Conservation (phyloP, 2,888 invertebrate species). For the Oscheius onirici region DNA sequence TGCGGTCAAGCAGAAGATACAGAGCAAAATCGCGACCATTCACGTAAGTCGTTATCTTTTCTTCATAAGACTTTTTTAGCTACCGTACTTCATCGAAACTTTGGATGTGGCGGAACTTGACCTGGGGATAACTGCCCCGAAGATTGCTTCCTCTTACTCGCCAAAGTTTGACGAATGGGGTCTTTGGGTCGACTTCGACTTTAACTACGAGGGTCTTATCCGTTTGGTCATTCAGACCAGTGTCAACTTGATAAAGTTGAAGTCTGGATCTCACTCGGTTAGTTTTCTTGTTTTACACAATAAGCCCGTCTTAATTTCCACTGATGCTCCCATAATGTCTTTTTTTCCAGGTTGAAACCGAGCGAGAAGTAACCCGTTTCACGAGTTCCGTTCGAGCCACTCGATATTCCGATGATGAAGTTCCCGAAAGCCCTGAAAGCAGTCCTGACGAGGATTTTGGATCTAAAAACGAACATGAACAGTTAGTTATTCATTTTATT, state of each 20-base stretch:
- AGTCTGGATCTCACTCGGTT: slow-evolving; percentile 43
- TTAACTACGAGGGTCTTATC: slow-evolving; percentile 77
- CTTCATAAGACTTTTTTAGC: slow-evolving; percentile 72
- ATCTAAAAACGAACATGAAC: slow-evolving; percentile 54
- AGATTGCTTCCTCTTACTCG: slow-evolving; percentile 68
- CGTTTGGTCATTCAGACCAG: slow-evolving; percentile 87
- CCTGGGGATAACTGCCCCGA: slow-evolving; percentile 64
- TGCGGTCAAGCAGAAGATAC: slow-evolving; percentile 82
- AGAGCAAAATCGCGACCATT: slow-evolving; percentile 85
- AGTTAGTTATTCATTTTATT: slow-evolving; percentile 4
- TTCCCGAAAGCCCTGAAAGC: slow-evolving; percentile 67
- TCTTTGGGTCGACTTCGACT: slow-evolving; percentile 86
- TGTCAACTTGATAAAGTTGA: slow-evolving; percentile 82
- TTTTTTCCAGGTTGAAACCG: slow-evolving; percentile 40
- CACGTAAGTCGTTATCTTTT: slow-evolving; percentile 76
- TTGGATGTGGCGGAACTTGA: slow-evolving; percentile 76
- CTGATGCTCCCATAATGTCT: not conserved
- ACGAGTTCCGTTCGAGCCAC: slow-evolving; percentile 44
- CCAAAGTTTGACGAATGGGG: slow-evolving; percentile 84
- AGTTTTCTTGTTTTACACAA: not conserved
- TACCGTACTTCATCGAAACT: slow-evolving; percentile 88
- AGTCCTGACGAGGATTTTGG: slow-evolving; percentile 70
- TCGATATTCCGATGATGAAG: slow-evolving; percentile 57
- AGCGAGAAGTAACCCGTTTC: slow-evolving; percentile 44
- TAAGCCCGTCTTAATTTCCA: too few relatives aligned